phyloP scores from a whole-genome alignment of 2,797 vertebrate genomes.

The Propithecus deckenii region DNA sequence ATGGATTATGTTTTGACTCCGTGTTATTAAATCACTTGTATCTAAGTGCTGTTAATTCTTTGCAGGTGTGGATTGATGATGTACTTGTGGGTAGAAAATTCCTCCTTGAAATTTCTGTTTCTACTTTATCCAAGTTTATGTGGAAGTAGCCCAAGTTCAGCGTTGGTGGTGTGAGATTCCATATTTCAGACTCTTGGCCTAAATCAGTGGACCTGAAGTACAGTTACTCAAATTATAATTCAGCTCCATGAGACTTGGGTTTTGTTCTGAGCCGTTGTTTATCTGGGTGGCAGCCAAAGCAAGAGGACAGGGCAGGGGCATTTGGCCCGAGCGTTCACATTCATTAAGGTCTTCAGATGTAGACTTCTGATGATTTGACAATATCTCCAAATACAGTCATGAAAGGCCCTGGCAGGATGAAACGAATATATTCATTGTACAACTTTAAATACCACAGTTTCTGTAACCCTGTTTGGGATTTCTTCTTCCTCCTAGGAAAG shows the following conservation, averaged over 20 bases:
- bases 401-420: slow-evolving; percentile 38
- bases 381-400: slow-evolving; percentile 62
- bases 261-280: slow-evolving; percentile 28
- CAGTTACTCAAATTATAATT: neutral
- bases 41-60: slow-evolving; percentile 45
- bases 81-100: slow-evolving; percentile 37
- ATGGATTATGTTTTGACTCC: neutral
- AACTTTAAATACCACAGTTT: slow-evolving; percentile 30
- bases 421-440: slow-evolving; percentile 13
- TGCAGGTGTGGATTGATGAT: slow-evolving; percentile 39
- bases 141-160: slow-evolving; percentile 31
- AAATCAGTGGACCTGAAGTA: neutral
- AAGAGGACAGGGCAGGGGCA: neutral
- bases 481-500: slow-evolving; percentile 36
- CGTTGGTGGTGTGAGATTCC: neutral
- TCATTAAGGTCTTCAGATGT: slow-evolving; percentile 58
- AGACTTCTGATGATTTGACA: slow-evolving; percentile 57
- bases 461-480: slow-evolving; percentile 34
- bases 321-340: slow-evolving; percentile 29
- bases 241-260: neutral
- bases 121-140: neutral
- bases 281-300: slow-evolving; percentile 37
- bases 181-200: slow-evolving; percentile 8
- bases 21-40: slow-evolving; percentile 25
- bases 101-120: slow-evolving; percentile 35